A percentile compares a stretch with the other conserved stretches of the same genome.
These are phyloP conservation scores for Mesorhabditis spiculigera DNA, from an alignment of 2,888 invertebrate species.

Conservation along the genomic window DNA sequence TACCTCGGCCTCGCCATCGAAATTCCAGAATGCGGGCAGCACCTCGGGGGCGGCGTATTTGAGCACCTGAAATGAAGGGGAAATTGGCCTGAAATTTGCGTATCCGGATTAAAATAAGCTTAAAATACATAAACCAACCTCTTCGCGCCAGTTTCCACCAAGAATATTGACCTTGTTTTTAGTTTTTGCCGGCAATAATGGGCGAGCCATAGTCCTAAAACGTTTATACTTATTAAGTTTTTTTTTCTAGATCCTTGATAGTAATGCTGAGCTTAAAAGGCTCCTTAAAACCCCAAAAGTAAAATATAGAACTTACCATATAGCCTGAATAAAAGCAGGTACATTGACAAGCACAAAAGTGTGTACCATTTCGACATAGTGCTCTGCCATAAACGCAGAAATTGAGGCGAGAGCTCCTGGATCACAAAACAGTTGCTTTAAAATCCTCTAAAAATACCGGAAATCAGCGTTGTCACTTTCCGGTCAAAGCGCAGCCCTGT, in stretches of 20 bases:
- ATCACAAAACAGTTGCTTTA: slow-evolving; percentile 10
- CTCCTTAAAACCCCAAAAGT: not conserved
- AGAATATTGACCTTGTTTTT: slow-evolving; percentile 50
- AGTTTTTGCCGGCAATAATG: slow-evolving; percentile 51
- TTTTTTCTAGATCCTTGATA: not conserved
- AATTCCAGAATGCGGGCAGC: slow-evolving; percentile 55
- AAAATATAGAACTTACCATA: slow-evolving; percentile 24
- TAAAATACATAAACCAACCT: slow-evolving; percentile 12
- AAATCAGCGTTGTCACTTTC: slow-evolving; percentile 34
- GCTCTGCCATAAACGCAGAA: slow-evolving; percentile 53
- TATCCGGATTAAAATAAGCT: not conserved
- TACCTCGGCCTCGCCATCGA: slow-evolving; percentile 30
- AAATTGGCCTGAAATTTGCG: not conserved
- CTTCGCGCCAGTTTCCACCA: slow-evolving; percentile 40
- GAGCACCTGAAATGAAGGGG: slow-evolving; percentile 27
- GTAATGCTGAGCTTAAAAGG: not conserved
- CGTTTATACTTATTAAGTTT: not conserved
- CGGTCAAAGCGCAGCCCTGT: slow-evolving; percentile 49
- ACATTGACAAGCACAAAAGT: slow-evolving; percentile 54
- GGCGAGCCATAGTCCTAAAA: slow-evolving; percentile 46
- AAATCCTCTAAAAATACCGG: slow-evolving; percentile 14
- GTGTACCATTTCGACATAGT: slow-evolving; percentile 51
- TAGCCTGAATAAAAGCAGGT: slow-evolving; percentile 47
- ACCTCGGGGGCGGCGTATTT: slow-evolving; percentile 43
- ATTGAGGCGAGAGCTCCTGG: slow-evolving; percentile 49